These are phyloP conservation scores for Athene cunicularia DNA, from an alignment of 2,113 vertebrate genomes.

Conservation along the genomic window DNA sequence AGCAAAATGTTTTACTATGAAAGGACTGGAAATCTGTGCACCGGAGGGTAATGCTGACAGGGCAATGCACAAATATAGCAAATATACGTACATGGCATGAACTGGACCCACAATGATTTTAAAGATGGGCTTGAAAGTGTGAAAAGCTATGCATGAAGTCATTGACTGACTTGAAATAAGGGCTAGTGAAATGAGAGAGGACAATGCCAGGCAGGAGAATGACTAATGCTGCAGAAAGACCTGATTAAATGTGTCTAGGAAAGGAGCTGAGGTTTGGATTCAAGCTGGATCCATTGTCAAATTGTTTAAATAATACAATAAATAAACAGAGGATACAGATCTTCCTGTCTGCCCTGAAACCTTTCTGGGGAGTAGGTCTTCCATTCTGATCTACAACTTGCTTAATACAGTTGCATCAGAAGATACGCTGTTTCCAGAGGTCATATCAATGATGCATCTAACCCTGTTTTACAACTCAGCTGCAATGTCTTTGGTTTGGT, in stretches of 20 bases:
- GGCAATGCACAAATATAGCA: not conserved
- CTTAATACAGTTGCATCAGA: not conserved
- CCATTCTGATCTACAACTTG: not conserved
- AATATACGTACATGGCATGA: not conserved
- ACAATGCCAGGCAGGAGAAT: not conserved
- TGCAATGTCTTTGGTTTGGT: not conserved
- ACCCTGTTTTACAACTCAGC: not conserved
- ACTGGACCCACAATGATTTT: not conserved
- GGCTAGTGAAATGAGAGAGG: fast-evolving
- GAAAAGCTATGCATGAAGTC: not conserved
- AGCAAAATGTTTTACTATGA: not conserved
- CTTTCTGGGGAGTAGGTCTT: not conserved
- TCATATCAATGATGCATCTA: not conserved
- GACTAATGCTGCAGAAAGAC: not conserved
- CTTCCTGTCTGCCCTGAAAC: not conserved
- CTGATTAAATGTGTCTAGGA: not conserved
- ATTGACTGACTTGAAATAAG: not conserved
- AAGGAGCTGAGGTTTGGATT: not conserved
- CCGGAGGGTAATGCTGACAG: not conserved
- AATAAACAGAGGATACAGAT: not conserved
- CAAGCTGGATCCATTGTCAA: not conserved
- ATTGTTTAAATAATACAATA: not conserved
- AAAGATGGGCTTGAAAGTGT: not conserved
- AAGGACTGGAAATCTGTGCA: not conserved
- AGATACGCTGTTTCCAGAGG: not conserved